A percentile compares a stretch with the other conserved stretches of the same genome.
These are phyloP conservation scores for Poecilia velifera DNA, from an alignment of 2,797 vertebrate genomes.

Conservation along the genomic window DNA sequence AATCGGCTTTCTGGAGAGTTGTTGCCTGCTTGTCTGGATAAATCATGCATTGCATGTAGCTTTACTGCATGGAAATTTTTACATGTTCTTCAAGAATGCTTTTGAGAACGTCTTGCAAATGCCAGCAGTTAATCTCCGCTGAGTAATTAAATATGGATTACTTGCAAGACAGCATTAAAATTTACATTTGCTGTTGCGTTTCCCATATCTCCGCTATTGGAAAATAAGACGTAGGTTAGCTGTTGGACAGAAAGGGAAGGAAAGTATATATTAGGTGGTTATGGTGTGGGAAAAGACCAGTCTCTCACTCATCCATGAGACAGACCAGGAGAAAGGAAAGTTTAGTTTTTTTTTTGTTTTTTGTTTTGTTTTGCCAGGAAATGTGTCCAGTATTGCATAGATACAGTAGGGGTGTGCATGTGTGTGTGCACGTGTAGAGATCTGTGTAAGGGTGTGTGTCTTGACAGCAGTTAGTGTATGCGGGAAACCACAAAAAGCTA, in stretches of 20 bases:
- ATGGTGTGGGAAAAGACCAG: constrained; percentile 40
- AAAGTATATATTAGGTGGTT: constrained; percentile 13
- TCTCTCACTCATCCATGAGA: constrained; percentile 62
- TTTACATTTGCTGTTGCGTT: neutral
- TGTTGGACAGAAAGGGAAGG: constrained; percentile 8
- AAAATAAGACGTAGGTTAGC: constrained; percentile 29
- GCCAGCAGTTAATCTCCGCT: no score
- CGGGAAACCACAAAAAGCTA: constrained; percentile 77
- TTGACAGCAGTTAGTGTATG: constrained; percentile 62
- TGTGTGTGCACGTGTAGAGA: neutral
- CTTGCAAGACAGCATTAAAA: neutral
- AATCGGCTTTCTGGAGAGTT: neutral
- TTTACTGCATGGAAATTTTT: neutral
- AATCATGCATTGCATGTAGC: neutral
- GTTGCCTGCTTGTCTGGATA: neutral
- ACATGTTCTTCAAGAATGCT: neutral
- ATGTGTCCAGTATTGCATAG: constrained; percentile 35
- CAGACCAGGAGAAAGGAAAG: constrained; percentile 36
- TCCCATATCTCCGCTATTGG: constrained; percentile 18
- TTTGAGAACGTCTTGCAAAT: neutral
- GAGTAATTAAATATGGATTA: no score
- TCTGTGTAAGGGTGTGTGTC: constrained; percentile 21
- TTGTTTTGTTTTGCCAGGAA: constrained; percentile 67
- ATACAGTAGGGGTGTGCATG: neutral
- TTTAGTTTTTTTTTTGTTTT: constrained; percentile 42